phyloP scores from a whole-genome alignment of 1,140 invertebrate genomes.

The Bathynomus jamesi region DNA sequence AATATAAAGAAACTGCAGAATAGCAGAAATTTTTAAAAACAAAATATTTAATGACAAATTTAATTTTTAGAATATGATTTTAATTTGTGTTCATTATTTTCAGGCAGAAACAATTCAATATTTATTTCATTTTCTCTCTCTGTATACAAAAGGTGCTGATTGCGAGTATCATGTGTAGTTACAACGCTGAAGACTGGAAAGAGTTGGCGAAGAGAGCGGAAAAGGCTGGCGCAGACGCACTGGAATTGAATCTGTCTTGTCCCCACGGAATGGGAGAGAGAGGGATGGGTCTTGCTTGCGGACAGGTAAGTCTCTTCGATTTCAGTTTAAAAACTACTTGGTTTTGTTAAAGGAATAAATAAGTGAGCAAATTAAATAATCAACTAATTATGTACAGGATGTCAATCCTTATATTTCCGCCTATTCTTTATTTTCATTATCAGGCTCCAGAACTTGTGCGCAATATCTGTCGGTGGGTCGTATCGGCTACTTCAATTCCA shows the following conservation, averaged over 20 bases:
- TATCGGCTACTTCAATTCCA: constrained; percentile 77
- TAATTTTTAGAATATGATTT: too few species aligned
- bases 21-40: constrained; percentile 17
- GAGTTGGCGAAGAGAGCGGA: constrained; percentile 69
- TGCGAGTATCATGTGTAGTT: constrained; percentile 94
- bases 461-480: constrained; percentile 85
- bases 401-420: too few species aligned
- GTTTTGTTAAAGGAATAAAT: too few species aligned
- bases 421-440: too few species aligned
- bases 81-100: too few species aligned
- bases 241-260: constrained; percentile 94
- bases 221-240: constrained; percentile 78
- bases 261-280: constrained; percentile 97
- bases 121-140: constrained; percentile 10
- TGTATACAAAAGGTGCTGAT: constrained; percentile 66
- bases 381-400: too few species aligned
- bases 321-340: too few species aligned
- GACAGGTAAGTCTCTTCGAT: constrained; percentile 58
- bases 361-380: too few species aligned
- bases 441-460: constrained; percentile 76
- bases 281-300: constrained; percentile 96
- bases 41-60: not conserved
- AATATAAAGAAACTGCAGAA: too few species aligned
- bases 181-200: constrained; percentile 80
- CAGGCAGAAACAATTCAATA: not conserved